phyloP scores from a whole-genome alignment of 1,140 invertebrate genomes.

The Drosophila azteca region DNA sequence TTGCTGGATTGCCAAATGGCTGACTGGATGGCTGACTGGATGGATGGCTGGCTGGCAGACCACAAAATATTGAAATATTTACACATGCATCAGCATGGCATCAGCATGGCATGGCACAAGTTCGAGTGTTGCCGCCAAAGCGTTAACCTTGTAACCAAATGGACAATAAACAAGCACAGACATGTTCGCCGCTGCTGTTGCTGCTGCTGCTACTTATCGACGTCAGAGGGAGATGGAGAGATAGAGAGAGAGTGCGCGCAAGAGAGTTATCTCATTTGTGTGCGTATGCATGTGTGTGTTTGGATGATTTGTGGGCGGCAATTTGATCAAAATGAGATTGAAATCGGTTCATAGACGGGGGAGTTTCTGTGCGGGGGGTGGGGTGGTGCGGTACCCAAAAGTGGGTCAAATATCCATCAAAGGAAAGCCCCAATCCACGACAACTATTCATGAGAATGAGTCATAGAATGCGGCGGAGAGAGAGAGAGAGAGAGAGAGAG shows the following conservation, averaged over 20 bases:
- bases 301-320: slow-evolving; percentile 31
- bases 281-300: not conserved
- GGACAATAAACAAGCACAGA: slow-evolving; percentile 18
- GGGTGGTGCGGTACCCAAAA: slow-evolving; percentile 8
- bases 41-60: not conserved
- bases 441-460: no score
- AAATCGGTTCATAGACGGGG: slow-evolving; percentile 6
- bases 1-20: slow-evolving; percentile 7
- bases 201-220: no score
- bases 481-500: no score
- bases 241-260: slow-evolving; percentile 20
- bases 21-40: not conserved
- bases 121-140: slow-evolving; percentile 27
- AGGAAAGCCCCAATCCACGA: no score
- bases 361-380: not conserved
- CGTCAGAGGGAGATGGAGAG: slow-evolving; percentile 41
- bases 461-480: no score
- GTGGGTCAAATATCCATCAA: slow-evolving; percentile 43
- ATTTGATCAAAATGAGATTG: slow-evolving; percentile 25
- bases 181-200: slow-evolving; percentile 19
- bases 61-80: slow-evolving; percentile 54
- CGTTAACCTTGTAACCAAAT: slow-evolving; percentile 53
- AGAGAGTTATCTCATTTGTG: slow-evolving; percentile 42
- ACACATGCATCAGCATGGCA: not conserved
- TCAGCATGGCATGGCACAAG: not conserved